Conservation (phyloP, 1,140 invertebrate species). For the Hylyphantes graminicola region DNA sequence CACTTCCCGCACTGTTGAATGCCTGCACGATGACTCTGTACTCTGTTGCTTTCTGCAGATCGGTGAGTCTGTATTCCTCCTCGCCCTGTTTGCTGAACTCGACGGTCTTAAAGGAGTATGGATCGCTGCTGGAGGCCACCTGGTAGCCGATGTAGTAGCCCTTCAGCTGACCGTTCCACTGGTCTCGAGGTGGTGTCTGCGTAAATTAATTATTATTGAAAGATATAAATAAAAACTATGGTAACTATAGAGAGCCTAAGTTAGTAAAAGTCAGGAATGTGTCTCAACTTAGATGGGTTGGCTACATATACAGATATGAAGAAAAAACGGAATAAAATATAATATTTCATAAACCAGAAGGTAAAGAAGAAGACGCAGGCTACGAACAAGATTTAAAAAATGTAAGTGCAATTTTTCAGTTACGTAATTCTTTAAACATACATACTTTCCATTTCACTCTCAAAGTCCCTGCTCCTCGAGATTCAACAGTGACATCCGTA, state of each 20-base stretch:
- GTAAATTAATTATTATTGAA: neutral
- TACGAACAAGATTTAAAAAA: no score
- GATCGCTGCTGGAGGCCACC: constrained; percentile 86
- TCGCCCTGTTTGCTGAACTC: constrained; percentile 83
- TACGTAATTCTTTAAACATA: neutral
- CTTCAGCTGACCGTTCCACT: constrained; percentile 93
- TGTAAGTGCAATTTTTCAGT: neutral
- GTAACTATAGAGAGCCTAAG: no score
- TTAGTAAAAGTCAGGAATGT: no score
- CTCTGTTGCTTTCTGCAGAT: constrained; percentile 58
- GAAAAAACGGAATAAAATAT: no score
- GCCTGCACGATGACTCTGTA: constrained; percentile 63
- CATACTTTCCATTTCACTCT: constrained; percentile 89
- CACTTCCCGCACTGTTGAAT: constrained; percentile 62
- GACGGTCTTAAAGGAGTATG: constrained; percentile 90
- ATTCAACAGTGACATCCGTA: constrained; percentile 81
- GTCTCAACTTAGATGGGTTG: no score
- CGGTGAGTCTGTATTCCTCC: constrained; percentile 62
- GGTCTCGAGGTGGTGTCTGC: constrained; percentile 80
- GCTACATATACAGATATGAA: no score
- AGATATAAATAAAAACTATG: no score
- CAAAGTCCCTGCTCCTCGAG: constrained; percentile 90
- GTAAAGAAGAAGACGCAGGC: no score
- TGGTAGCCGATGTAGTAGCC: constrained; percentile 87
- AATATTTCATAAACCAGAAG: no score